These are phyloP conservation scores for Salpingus planirostris DNA, from an alignment of 2,888 invertebrate species.

Conservation along the genomic window DNA sequence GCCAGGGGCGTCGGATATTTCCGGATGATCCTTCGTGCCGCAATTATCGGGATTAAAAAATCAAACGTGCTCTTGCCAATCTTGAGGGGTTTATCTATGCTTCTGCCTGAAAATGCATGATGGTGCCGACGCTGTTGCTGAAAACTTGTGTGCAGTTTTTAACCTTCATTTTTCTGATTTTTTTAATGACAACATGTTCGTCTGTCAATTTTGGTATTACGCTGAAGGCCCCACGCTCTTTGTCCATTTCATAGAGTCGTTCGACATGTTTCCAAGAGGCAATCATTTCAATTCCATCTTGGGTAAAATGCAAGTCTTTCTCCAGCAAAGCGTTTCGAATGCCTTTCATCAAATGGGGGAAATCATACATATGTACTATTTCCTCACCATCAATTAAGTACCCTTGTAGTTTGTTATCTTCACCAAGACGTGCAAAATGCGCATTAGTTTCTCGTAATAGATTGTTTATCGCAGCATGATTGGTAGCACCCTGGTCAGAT, in stretches of 20 bases:
- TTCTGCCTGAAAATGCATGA: neutral
- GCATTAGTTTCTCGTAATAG: constrained; percentile 13
- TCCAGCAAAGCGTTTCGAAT: constrained; percentile 15
- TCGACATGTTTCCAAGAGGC: neutral
- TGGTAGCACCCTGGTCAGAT: constrained; percentile 26
- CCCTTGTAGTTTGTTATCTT: constrained; percentile 11
- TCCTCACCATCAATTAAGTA: constrained; percentile 15
- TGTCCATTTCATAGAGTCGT: neutral
- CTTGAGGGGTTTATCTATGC: no score
- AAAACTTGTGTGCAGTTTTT: neutral
- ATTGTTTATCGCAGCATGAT: constrained; percentile 18
- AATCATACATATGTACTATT: constrained; percentile 18
- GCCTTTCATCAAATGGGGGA: constrained; percentile 16
- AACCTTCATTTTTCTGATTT: neutral
- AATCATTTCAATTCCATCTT: neutral
- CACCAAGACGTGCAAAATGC: constrained; percentile 5
- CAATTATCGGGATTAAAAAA: no score
- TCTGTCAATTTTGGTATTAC: neutral
- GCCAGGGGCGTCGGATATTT: no score
- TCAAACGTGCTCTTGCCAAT: no score
- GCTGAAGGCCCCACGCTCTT: neutral
- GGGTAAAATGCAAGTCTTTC: constrained; percentile 10
- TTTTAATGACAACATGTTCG: neutral
- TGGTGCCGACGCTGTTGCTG: neutral
- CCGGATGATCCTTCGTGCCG: no score